These are phyloP conservation scores for Lucifuga dentata DNA, from an alignment of 2,113 vertebrate species.

Conservation along the genomic window DNA sequence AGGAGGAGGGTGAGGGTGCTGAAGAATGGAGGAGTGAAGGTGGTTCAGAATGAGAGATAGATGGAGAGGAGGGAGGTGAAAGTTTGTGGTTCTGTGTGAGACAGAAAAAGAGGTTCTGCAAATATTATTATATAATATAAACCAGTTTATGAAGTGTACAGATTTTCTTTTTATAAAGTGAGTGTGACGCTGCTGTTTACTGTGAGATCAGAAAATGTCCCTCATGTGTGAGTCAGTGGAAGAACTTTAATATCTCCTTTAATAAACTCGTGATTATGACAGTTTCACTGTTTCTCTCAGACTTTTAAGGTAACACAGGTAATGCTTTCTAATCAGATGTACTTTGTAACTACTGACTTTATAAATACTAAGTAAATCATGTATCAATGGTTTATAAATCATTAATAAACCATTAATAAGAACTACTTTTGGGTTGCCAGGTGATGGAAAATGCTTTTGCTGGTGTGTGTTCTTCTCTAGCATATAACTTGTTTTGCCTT, in stretches of 20 bases:
- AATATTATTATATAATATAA: slow-evolving; percentile 17
- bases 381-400: too few species aligned
- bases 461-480: too few species aligned
- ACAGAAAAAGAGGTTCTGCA: slow-evolving; percentile 13
- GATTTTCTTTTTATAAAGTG: slow-evolving; percentile 16
- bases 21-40: slow-evolving; percentile 48
- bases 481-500: too few species aligned
- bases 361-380: too few species aligned
- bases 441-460: too few species aligned
- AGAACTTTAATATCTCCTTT: neutral
- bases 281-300: neutral
- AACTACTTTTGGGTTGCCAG: too few species aligned
- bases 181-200: neutral
- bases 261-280: slow-evolving; percentile 33
- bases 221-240: neutral
- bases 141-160: neutral
- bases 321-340: too few species aligned
- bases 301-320: too few species aligned
- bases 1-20: slow-evolving; percentile 75
- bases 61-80: neutral
- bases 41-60: slow-evolving; percentile 49
- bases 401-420: too few species aligned
- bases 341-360: too few species aligned
- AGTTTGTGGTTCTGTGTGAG: neutral
- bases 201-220: slow-evolving; percentile 6